Evolutionary conservation across 2,888 invertebrate species (phyloP), one percentile per base, ranked within the genome.

Genomic region (Nezara viridula): DNA sequence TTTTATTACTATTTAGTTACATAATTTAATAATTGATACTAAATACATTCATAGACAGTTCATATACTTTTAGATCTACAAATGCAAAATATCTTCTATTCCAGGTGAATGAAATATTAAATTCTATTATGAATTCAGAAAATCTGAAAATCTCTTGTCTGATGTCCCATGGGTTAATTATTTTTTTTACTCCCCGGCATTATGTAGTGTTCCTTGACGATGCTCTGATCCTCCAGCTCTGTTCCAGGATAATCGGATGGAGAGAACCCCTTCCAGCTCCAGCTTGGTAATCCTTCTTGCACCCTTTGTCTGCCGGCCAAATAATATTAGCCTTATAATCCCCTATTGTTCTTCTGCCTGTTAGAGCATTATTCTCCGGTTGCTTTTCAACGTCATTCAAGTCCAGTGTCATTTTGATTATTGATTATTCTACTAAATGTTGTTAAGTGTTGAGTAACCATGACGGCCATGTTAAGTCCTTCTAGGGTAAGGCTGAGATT

Each of bases 251-350:
- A 81, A 81, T 81, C 81, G 81, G 81, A 44, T 81, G 81, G 81
- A 81, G 81, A 12, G 12, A 24, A 6, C 44, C 77, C 81, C 14
- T 47, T 47, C 81, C 44, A 81, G 4, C 37, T 47, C 44, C 44
- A 14, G 14, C 81, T 44, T n/a, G 81, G 14, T 81, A 81, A 81
- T 81, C 81, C 81, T 81, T 81, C 81, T 44, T 81, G 81, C 81
- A 81, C n/a, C 81, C 81, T 81, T 81, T 81, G 81, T 81, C 81
- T n/a, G n/a, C 81, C 81, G 81, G 44, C n/a, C 81, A 47, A 81
- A 81, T 81, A 44, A n/a, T 81, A 81, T 81, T 81, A 81, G 81
- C 44, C 81, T 44, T 47, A 3, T 12, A n/a, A 44, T 47, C 44
- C 81, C 44, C 81, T n/a, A 81, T 81, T 81, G 81, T 81, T 81